Conservation (phyloP, 1,140 invertebrate species). For the Gonioctena quinquepunctata region DNA sequence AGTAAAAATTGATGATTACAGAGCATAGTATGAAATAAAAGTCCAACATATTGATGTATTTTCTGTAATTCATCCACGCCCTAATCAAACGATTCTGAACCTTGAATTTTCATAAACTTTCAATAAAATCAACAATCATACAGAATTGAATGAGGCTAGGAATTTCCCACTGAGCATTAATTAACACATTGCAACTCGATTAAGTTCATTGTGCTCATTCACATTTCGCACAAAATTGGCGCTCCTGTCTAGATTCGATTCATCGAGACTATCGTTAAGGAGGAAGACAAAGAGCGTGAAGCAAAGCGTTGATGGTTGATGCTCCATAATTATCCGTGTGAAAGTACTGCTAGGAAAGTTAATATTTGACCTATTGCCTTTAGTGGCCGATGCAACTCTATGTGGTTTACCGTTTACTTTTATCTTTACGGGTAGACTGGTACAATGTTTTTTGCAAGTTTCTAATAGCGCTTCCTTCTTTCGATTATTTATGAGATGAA, state of each 20-base stretch:
- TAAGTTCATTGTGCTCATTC: too few species aligned
- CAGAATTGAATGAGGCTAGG: too few species aligned
- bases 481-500: background rate
- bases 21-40: too few species aligned
- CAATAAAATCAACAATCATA: too few species aligned
- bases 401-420: constrained; percentile 9
- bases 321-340: constrained; percentile 9
- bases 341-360: constrained; percentile 12
- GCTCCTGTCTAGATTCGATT: background rate
- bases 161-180: too few species aligned
- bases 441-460: background rate
- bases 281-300: constrained; percentile 6
- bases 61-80: too few species aligned
- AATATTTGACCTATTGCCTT: constrained; percentile 18
- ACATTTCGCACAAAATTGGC: too few species aligned
- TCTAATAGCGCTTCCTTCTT: background rate
- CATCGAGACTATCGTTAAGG: background rate
- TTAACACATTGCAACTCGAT: too few species aligned
- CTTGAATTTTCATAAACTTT: too few species aligned
- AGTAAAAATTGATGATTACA: too few species aligned
- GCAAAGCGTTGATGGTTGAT: background rate
- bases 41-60: too few species aligned
- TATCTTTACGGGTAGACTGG: background rate
- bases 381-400: background rate
- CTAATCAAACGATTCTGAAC: too few species aligned